Conservation (phyloP, 2,113 vertebrate species). For the Toxostoma redivivum region DNA sequence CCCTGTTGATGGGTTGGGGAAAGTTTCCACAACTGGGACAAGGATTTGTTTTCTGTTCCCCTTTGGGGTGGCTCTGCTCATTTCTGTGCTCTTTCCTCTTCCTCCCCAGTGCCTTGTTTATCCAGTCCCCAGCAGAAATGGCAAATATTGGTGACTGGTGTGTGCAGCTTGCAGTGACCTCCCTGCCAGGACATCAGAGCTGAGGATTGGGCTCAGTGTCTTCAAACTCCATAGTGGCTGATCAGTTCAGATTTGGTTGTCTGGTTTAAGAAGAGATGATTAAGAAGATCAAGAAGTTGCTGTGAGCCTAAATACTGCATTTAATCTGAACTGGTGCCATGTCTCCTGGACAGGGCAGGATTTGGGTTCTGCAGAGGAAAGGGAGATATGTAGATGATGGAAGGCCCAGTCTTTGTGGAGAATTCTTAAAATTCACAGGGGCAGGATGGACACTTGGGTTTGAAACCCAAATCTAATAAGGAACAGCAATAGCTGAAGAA, state of each 20-base stretch:
- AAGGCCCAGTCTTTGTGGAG: not conserved
- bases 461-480: not conserved
- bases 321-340: not conserved
- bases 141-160: not conserved
- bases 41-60: slow-evolving; percentile 5
- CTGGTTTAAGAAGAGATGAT: not conserved
- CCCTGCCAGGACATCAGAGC: not conserved
- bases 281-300: not conserved
- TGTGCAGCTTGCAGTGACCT: not conserved
- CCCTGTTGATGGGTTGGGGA: not conserved
- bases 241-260: not conserved
- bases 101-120: not conserved
- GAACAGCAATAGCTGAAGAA: not conserved
- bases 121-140: not conserved
- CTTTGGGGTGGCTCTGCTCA: not conserved
- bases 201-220: not conserved
- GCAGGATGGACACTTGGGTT: not conserved
- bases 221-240: not conserved
- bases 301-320: not conserved
- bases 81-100: not conserved
- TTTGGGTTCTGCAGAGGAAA: not conserved
- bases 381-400: not conserved
- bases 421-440: not conserved
- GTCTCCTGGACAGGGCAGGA: not conserved
- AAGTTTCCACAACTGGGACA: not conserved